phyloP scores from a whole-genome alignment of 2,797 vertebrate genomes.

The Pipistrellus pygmaeus region DNA sequence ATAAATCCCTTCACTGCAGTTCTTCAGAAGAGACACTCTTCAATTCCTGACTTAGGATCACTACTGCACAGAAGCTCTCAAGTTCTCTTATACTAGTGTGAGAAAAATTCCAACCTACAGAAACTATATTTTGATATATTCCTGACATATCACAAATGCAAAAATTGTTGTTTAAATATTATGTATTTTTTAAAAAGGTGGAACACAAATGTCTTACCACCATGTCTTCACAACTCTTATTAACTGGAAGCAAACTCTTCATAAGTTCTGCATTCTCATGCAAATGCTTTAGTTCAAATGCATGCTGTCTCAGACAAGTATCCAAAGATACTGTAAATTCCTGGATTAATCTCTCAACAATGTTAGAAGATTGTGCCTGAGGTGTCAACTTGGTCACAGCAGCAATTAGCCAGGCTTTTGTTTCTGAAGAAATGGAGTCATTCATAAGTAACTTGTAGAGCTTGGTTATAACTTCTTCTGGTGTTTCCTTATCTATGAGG shows the following conservation, averaged over 20 bases:
- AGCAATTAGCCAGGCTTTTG: conserved; percentile 94
- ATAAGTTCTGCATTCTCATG: conserved; percentile 90
- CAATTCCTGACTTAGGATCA: neutral
- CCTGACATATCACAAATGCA: conserved; percentile 31
- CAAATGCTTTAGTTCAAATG: conserved; percentile 94
- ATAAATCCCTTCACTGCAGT: neutral
- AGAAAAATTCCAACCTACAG: conserved; percentile 10
- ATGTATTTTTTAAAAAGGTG: conserved; percentile 8
- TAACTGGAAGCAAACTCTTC: conserved; percentile 88
- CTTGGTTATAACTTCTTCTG: conserved; percentile 88
- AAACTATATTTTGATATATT: conserved; percentile 48
- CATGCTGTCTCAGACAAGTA: conserved; percentile 94
- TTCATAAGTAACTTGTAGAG: conserved; percentile 90
- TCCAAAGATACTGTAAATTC: conserved; percentile 91
- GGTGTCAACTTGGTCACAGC: conserved; percentile 94
- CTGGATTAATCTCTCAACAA: conserved; percentile 88
- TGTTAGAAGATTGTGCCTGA: conserved; percentile 79
- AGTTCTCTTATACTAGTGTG: neutral
- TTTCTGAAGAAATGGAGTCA: conserved; percentile 92
- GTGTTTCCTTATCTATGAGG: conserved; percentile 89
- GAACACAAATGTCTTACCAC: conserved; percentile 89
- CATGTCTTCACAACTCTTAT: conserved; percentile 87
- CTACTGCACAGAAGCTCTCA: neutral
- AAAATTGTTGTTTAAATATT: conserved; percentile 50
- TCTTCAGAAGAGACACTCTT: neutral